Evolutionary conservation across 2,888 invertebrate genomes (phyloP).

Genomic region (Drosophila macrothrix): DNA sequence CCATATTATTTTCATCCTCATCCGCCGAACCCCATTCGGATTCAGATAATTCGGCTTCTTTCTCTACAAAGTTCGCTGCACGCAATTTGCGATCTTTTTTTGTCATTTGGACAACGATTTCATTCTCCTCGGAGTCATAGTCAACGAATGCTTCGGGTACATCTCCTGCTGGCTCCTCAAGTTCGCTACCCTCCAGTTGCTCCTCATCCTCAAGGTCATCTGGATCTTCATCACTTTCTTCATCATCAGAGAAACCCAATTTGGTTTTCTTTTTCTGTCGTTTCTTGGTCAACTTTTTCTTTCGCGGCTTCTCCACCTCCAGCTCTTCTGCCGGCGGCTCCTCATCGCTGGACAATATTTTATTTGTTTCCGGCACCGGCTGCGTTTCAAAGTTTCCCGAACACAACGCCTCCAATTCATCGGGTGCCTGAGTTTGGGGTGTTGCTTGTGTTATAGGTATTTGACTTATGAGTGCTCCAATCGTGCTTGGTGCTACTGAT

Average conservation of each 20-base stretch:
- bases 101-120: slow-evolving; percentile 86
- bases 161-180: slow-evolving; percentile 82
- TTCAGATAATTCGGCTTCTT: slow-evolving; percentile 96
- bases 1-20: slow-evolving; percentile 93
- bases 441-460: slow-evolving; percentile 79
- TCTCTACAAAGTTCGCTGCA: slow-evolving; percentile 91
- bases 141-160: slow-evolving; percentile 86
- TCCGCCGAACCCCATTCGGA: slow-evolving; percentile 96
- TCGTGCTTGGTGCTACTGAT: slow-evolving; percentile 34
- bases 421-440: slow-evolving; percentile 73
- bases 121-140: slow-evolving; percentile 95
- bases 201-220: slow-evolving; percentile 68
- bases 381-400: slow-evolving; percentile 86
- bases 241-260: slow-evolving; percentile 84
- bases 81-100: slow-evolving; percentile 84
- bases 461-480: slow-evolving; percentile 75
- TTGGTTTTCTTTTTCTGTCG: slow-evolving; percentile 81
- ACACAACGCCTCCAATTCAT: slow-evolving; percentile 87
- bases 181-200: slow-evolving; percentile 58
- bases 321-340: slow-evolving; percentile 45
- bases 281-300: slow-evolving; percentile 82
- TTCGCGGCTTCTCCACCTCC: slow-evolving; percentile 54
- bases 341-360: slow-evolving; percentile 86
- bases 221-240: slow-evolving; percentile 68
- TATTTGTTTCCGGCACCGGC: slow-evolving; percentile 68